phyloP scores from a whole-genome alignment of 2,888 invertebrate genomes.

The Plusia festucae region DNA sequence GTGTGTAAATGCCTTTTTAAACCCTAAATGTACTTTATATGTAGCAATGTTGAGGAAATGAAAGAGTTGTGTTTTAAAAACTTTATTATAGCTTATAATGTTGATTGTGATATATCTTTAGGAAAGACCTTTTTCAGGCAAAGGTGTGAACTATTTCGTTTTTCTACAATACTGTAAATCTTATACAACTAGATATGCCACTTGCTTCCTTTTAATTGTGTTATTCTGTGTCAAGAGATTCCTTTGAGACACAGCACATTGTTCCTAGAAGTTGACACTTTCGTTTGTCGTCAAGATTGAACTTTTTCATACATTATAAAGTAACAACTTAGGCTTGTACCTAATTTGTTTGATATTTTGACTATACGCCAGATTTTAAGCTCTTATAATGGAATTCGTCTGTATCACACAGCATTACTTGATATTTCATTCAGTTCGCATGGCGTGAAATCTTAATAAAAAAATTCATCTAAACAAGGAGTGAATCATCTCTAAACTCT shows the following conservation, averaged over 20 bases:
- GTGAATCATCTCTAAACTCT: neutral
- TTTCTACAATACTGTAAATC: too few species aligned
- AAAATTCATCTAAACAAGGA: neutral
- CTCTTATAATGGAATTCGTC: too few species aligned
- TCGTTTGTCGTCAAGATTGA: too few species aligned
- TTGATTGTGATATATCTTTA: constrained; percentile 30
- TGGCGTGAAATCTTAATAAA: neutral
- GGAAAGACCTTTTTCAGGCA: neutral
- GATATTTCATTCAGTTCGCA: neutral
- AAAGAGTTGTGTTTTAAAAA: constrained; percentile 26
- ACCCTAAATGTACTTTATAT: constrained; percentile 44
- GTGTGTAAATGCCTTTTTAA: constrained; percentile 25
- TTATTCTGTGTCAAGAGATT: neutral
- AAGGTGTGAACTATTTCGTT: neutral
- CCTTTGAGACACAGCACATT: constrained; percentile 21
- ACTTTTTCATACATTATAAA: too few species aligned
- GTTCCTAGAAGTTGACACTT: too few species aligned
- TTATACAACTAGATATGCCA: too few species aligned
- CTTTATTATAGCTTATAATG: constrained; percentile 11
- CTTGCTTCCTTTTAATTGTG: too few species aligned
- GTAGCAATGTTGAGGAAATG: constrained; percentile 38
- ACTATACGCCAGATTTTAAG: too few species aligned
- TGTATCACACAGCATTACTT: too few species aligned
- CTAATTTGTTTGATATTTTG: too few species aligned
- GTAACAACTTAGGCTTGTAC: too few species aligned